These are phyloP conservation scores for Chaenocephalus aceratus DNA, from an alignment of 2,113 vertebrate species.

Conservation along the genomic window DNA sequence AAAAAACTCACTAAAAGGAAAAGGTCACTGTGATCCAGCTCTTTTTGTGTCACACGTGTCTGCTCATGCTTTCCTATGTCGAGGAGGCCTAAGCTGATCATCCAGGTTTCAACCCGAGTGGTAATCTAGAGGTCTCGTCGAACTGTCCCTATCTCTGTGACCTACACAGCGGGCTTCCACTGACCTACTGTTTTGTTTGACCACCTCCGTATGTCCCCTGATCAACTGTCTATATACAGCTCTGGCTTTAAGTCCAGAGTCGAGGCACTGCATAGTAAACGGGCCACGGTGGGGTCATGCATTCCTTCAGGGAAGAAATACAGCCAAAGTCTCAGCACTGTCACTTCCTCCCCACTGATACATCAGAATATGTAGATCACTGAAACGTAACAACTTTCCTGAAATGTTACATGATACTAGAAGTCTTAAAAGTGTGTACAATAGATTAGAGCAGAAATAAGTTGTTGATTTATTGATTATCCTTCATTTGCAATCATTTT, in stretches of 20 bases:
- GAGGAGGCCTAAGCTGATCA: not conserved
- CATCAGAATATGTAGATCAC: not conserved
- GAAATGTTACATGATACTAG: not conserved
- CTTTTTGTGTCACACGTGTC: not conserved
- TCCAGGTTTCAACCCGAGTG: conserved; percentile 1
- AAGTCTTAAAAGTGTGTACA: too few relatives aligned
- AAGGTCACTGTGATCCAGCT: conserved; percentile 2
- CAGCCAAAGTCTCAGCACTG: conserved; percentile 2
- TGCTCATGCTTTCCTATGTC: not conserved
- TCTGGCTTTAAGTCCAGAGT: conserved; percentile 50
- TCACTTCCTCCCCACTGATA: conserved; percentile 22
- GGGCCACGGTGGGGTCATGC: conserved; percentile 32
- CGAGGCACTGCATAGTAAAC: conserved; percentile 64
- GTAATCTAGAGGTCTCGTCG: not conserved
- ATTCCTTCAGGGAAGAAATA: conserved; percentile 38
- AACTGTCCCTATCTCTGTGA: conserved; percentile 33
- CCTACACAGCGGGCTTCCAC: conserved; percentile 45
- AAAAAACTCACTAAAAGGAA: not conserved
- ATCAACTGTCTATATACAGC: conserved; percentile 65
- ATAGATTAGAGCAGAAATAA: not conserved
- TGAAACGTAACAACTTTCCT: not conserved
- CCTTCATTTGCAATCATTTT: not conserved
- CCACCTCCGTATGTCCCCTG: conserved; percentile 49
- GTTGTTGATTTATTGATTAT: not conserved
- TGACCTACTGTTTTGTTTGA: conserved; percentile 70